Evolutionary conservation across 2,113 vertebrate species (phyloP).

Genomic region (Glaucomys volans): DNA sequence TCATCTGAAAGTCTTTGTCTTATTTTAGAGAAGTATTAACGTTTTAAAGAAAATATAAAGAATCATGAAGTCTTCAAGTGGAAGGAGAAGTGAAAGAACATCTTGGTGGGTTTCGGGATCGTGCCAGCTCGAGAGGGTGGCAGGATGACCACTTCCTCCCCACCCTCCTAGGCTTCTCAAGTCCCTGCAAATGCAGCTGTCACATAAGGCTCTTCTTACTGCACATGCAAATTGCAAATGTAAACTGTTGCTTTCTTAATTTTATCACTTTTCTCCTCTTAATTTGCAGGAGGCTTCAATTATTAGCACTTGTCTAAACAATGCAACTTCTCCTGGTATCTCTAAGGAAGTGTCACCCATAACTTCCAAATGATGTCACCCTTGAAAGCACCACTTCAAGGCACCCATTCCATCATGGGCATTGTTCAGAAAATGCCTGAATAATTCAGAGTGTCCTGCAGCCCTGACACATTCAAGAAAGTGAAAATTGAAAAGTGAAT

Average conservation of each 20-base stretch:
- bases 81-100: not conserved
- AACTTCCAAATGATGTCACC: slow-evolving; percentile 42
- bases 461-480: not conserved
- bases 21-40: not conserved
- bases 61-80: not conserved
- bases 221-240: slow-evolving; percentile 13
- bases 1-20: not conserved
- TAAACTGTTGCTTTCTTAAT: slow-evolving; percentile 44
- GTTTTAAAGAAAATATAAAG: slow-evolving; percentile 11
- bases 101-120: not conserved
- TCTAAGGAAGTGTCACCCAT: slow-evolving; percentile 2
- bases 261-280: slow-evolving; percentile 43
- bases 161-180: not conserved
- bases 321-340: not conserved
- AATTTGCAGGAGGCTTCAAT: slow-evolving; percentile 63
- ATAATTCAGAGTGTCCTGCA: slow-evolving; percentile 36
- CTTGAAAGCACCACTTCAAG: slow-evolving; percentile 4
- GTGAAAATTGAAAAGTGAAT: slow-evolving; percentile 64
- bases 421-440: not conserved
- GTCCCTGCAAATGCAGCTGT: not conserved
- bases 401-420: not conserved
- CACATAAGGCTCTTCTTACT: not conserved
- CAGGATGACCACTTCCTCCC: not conserved
- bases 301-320: slow-evolving; percentile 72
- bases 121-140: rapidly evolving